Conservation (phyloP, 2,797 vertebrate species). For the Anabacerthia variegaticeps region DNA sequence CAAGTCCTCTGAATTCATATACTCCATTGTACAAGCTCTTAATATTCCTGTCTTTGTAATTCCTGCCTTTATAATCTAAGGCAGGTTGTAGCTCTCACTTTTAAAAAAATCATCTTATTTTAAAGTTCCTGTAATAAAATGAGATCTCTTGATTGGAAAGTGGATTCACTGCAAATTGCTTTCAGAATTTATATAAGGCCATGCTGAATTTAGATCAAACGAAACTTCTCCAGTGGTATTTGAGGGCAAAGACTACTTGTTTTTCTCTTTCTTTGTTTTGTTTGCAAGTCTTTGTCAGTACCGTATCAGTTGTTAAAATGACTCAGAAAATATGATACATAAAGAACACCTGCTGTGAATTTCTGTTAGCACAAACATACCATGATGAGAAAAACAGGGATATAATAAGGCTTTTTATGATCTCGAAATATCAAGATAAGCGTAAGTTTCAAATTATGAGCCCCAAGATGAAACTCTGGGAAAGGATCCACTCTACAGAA, state of each 20-base stretch:
- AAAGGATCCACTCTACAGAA: conserved; percentile 4
- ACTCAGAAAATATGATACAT: not conserved
- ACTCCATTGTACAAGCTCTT: not conserved
- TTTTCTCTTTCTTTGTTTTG: not conserved
- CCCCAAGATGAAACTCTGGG: not conserved
- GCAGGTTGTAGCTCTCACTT: not conserved
- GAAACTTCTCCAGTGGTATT: not conserved
- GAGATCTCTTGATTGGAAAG: not conserved
- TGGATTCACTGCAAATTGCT: not conserved
- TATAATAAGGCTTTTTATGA: not conserved
- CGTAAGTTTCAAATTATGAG: not conserved
- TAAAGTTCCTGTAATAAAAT: not conserved
- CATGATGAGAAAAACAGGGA: not conserved
- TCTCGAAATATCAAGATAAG: not conserved
- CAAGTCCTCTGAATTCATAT: not conserved
- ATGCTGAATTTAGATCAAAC: not conserved
- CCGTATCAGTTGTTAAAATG: not conserved
- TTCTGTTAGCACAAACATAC: not conserved
- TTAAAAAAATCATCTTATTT: not conserved
- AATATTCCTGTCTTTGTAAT: not conserved
- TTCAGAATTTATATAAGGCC: not conserved
- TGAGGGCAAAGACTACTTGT: not conserved
- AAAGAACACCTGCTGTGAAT: conserved; percentile 22
- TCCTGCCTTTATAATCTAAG: not conserved
- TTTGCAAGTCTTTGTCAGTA: not conserved